phyloP scores from a whole-genome alignment of 2,888 invertebrate genomes.

The Altica lythri region DNA sequence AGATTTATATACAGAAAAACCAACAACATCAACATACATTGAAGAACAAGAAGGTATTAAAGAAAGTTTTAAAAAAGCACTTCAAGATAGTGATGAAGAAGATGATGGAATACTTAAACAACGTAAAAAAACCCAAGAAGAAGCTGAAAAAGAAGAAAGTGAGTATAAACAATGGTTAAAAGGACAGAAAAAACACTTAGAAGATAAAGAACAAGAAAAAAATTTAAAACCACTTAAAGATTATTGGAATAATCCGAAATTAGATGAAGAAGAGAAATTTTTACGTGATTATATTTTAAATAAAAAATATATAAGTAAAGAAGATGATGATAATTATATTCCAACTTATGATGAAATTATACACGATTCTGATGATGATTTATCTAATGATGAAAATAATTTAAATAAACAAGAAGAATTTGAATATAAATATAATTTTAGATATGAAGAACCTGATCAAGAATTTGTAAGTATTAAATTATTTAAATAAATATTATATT shows the following conservation, averaged over 20 bases:
- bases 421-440: constrained; percentile 93
- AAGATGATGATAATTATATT: constrained; percentile 60
- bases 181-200: constrained; percentile 68
- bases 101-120: constrained; percentile 63
- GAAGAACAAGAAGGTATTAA: constrained; percentile 71
- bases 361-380: constrained; percentile 62
- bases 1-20: no score
- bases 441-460: constrained; percentile 95
- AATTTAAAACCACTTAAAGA: constrained; percentile 77
- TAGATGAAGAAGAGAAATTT: constrained; percentile 86
- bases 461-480: constrained; percentile 71
- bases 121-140: constrained; percentile 61
- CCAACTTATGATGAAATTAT: constrained; percentile 71
- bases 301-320: constrained; percentile 66
- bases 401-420: constrained; percentile 86
- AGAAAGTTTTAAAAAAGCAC: constrained; percentile 64
- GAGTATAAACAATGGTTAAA: constrained; percentile 81
- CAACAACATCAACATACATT: constrained; percentile 63
- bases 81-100: constrained; percentile 59
- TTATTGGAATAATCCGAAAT: constrained; percentile 81
- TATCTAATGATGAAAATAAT: constrained; percentile 79
- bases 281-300: constrained; percentile 91
- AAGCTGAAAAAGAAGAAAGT: constrained; percentile 60
- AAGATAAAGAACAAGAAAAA: constrained; percentile 64
- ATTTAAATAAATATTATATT: neutral